Conservation (phyloP, 2,797 vertebrate species). For the Aselliscus stoliczkanus region DNA sequence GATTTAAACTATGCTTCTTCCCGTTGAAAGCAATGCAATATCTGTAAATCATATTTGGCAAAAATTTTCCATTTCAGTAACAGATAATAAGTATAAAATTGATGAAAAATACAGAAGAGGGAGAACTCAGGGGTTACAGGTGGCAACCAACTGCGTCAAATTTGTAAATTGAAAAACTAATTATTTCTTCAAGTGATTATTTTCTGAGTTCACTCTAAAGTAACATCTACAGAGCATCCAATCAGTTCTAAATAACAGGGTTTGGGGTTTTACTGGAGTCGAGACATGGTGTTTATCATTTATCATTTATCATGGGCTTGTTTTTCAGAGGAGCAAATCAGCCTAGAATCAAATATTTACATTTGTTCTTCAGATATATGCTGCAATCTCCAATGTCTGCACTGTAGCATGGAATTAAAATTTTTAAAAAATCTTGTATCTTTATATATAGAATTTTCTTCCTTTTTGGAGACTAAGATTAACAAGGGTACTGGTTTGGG, state of each 20-base stretch:
- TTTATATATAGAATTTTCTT: not conserved
- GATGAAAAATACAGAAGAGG: not conserved
- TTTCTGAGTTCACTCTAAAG: constrained; percentile 38
- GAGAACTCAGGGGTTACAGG: not conserved
- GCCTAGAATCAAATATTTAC: not conserved
- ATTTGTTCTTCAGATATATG: not conserved
- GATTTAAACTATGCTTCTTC: not conserved
- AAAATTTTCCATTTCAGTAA: constrained; percentile 22
- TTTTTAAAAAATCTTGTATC: not conserved
- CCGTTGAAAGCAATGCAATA: not conserved
- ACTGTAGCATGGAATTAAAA: not conserved
- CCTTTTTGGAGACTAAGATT: not conserved
- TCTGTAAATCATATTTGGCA: not conserved
- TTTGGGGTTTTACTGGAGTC: constrained; percentile 11
- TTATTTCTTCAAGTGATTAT: constrained; percentile 20
- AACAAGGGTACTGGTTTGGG: not conserved
- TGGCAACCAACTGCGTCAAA: not conserved
- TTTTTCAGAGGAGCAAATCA: not conserved
- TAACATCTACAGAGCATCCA: not conserved
- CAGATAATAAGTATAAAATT: constrained; percentile 37
- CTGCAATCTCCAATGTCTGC: not conserved
- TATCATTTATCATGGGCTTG: not conserved
- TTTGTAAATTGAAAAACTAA: constrained; percentile 31
- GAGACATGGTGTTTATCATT: not conserved
- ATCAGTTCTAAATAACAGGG: constrained; percentile 40